Evolutionary conservation across 2,113 vertebrate genomes (phyloP), one percentile per base, ranked within the genome.

Genomic region (Himantopus leucocephalus): DNA sequence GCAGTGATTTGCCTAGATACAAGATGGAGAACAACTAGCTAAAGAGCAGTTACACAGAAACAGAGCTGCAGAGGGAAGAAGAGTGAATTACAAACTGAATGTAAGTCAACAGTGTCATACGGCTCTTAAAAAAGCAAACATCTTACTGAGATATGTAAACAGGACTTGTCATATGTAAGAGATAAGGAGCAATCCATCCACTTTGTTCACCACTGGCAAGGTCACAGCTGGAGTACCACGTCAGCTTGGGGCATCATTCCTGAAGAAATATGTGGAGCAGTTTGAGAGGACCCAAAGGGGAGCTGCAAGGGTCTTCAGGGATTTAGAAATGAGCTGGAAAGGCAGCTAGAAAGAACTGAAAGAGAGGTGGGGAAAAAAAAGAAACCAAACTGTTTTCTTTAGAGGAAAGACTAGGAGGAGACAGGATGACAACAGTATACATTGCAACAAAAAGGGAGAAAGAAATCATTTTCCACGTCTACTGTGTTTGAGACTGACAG

Each of bases 71-170:
- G 73, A 56, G 52, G 3, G 12, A 23, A 43, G 10, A 89, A 43
- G 39, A 85, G 26, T 26, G 39, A 85, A 82, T 90, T 82, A 30
- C 52, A 75, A 47, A 89, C 29, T 68, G 58, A 67, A 22, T 56
- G 26, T 52, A 88, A 94, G 84, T 91, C 89, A 82, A 35, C 39
- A 37, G 39, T 60, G 60, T 68, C 77, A 60, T 55, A 16, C 14
- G 59, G 66, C 43, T 91, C 39, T 75, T 86, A 76, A 43, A 88
- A 94, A 89, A 90, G 66, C 74, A 95, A 88, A 82, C 81, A 73
- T 94, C 58, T 92, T 64, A 58, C 73, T 78, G 56, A 84, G 80
- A 55, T 76, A 32, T 0, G 12, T 78, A 91, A 92, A 96, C 70
- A 91, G 23, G 16, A 64, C 53, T 43, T 91, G 89, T 71, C 68